Percentiles rank a stretch among this genome's conserved stretches.
These are phyloP conservation scores for Heliconius cydno DNA, from an alignment of 2,888 invertebrate species.

Conservation along the genomic window DNA sequence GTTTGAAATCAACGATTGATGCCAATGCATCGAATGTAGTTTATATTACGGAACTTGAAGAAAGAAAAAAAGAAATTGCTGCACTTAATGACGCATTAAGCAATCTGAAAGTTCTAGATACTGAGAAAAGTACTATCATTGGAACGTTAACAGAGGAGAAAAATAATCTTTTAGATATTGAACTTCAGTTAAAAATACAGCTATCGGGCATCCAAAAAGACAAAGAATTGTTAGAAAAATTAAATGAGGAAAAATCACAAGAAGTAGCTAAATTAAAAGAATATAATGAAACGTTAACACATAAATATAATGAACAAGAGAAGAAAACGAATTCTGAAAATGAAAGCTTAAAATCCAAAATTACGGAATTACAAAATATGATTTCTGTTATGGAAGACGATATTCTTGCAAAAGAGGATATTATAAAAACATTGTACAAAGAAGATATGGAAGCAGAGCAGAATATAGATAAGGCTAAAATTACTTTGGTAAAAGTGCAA, in stretches of 20 bases:
- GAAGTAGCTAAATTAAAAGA: conserved; percentile 53
- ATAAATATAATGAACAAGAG: conserved; percentile 51
- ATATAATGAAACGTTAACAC: conserved; percentile 51
- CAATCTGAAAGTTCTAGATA: conserved; percentile 53
- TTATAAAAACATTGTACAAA: conserved; percentile 55
- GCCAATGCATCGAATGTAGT: conserved; percentile 38
- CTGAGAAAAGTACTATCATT: conserved; percentile 55
- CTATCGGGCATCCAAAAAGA: conserved; percentile 44
- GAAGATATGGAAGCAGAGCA: conserved; percentile 52
- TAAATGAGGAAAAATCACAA: conserved; percentile 47
- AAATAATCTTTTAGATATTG: conserved; percentile 47
- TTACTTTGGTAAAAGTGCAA: conserved; percentile 54
- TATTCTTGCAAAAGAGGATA: conserved; percentile 53
- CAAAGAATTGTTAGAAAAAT: conserved; percentile 34
- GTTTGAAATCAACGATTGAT: conserved; percentile 55
- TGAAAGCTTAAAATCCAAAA: conserved; percentile 50
- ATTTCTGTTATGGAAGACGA: conserved; percentile 54
- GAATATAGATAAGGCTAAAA: conserved; percentile 56
- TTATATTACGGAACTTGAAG: conserved; percentile 52
- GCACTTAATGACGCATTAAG: conserved; percentile 53
- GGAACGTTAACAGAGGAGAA: conserved; percentile 57
- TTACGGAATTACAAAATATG: conserved; percentile 50
- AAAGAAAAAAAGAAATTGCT: conserved; percentile 56
- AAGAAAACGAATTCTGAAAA: conserved; percentile 50
- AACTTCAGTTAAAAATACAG: conserved; percentile 54